phyloP scores from a whole-genome alignment of 92 coral and sea anemone species.

The Actinostola sp. region DNA sequence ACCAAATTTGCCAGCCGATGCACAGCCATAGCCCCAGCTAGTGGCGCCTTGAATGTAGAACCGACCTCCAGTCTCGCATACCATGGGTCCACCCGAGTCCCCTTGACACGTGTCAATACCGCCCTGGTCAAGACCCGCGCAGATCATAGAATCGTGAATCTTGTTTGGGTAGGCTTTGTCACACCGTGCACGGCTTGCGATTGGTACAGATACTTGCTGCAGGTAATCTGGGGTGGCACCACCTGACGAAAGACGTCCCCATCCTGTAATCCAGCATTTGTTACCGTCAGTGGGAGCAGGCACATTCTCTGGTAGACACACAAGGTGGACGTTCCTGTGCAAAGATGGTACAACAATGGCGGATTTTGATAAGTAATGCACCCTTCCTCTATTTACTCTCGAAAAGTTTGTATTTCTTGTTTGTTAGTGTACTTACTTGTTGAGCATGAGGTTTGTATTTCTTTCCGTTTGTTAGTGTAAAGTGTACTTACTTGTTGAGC shows the following conservation, averaged over 20 bases:
- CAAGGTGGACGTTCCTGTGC: slow-evolving; percentile 53
- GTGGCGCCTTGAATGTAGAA: slow-evolving; percentile 67
- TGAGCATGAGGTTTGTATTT: too few species aligned
- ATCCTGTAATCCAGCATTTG: slow-evolving; percentile 76
- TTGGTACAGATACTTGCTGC: slow-evolving; percentile 67
- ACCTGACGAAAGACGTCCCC: slow-evolving; percentile 74
- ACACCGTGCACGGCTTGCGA: slow-evolving; percentile 57
- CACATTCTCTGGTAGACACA: slow-evolving; percentile 71
- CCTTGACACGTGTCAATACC: slow-evolving; percentile 77
- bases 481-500: slow-evolving; percentile 38
- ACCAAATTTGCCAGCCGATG: slow-evolving; percentile 64
- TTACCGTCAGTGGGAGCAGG: slow-evolving; percentile 53
- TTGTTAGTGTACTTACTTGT: too few species aligned
- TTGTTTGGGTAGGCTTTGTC: slow-evolving; percentile 39
- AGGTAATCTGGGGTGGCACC: slow-evolving; percentile 52
- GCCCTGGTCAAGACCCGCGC: slow-evolving; percentile 78
- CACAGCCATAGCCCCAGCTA: slow-evolving; percentile 74
- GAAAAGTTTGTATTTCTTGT: too few species aligned
- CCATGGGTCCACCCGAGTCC: slow-evolving; percentile 85
- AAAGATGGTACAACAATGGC: too few species aligned
- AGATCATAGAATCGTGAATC: slow-evolving; percentile 81
- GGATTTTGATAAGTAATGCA: too few species aligned
- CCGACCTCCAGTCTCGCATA: slow-evolving; percentile 63
- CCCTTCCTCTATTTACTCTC: too few species aligned
- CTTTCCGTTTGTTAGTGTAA: too few species aligned